Conservation (phyloP, 2,888 invertebrate genomes). For the Arrhopalites spinosus region DNA sequence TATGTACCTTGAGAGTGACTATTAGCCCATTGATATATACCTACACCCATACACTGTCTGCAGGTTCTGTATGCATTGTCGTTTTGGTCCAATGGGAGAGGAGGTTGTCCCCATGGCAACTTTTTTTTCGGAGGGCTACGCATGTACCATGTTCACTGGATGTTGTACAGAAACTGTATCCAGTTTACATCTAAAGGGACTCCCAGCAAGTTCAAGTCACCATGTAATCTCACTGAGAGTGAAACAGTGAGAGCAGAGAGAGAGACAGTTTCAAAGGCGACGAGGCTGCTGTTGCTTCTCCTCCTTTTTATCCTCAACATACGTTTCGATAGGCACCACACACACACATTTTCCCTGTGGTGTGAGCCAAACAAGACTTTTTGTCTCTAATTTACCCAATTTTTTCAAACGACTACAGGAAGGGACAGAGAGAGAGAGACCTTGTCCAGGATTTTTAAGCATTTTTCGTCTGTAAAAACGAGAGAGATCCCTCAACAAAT, state of each 20-base stretch:
- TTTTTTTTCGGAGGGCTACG: slow-evolving; percentile 33
- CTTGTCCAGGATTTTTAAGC: too few relatives aligned
- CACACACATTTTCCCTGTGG: too few relatives aligned
- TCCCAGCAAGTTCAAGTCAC: slow-evolving; percentile 28
- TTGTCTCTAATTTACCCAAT: too few relatives aligned
- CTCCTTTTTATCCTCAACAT: background rate
- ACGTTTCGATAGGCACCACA: background rate
- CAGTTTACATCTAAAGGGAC: slow-evolving; percentile 45
- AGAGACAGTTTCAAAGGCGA: background rate
- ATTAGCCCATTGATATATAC: too few relatives aligned
- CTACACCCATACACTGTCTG: background rate
- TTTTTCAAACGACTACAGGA: too few relatives aligned
- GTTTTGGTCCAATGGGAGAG: slow-evolving; percentile 35
- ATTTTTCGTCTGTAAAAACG: too few relatives aligned
- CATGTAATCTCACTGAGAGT: slow-evolving; percentile 6
- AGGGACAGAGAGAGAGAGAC: too few relatives aligned
- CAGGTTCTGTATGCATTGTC: background rate
- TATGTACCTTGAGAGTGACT: too few relatives aligned
- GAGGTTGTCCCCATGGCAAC: slow-evolving; percentile 37
- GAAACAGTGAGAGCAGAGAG: background rate
- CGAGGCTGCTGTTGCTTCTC: background rate
- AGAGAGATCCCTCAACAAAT: too few relatives aligned
- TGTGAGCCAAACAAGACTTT: too few relatives aligned
- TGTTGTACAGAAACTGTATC: slow-evolving; percentile 42
- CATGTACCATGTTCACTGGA: slow-evolving; percentile 1